These are phyloP conservation scores for Nestor notabilis DNA, from an alignment of 2,113 vertebrate species.

Conservation along the genomic window DNA sequence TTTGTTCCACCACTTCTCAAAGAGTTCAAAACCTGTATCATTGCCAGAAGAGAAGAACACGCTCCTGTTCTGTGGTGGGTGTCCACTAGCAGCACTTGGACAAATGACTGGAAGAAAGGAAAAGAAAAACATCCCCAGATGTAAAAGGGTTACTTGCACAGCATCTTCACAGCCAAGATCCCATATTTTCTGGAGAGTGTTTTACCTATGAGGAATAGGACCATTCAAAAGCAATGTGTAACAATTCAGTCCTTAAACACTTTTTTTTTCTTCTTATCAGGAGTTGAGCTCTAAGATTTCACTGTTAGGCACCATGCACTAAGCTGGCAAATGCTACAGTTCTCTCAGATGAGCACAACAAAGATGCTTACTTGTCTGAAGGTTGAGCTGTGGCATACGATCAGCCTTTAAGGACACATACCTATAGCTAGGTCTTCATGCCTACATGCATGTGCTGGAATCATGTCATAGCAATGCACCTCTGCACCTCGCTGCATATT, in stretches of 20 bases:
- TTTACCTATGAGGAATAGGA: not conserved
- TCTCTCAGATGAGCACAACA: not conserved
- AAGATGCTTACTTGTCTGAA: not conserved
- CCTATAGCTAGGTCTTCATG: not conserved
- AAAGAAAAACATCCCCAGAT: not conserved
- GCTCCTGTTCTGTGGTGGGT: conserved; percentile 53
- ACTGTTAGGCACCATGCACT: not conserved
- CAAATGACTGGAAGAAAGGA: conserved; percentile 85
- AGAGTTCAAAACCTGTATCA: conserved; percentile 67
- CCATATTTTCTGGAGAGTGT: not conserved
- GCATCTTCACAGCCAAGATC: not conserved
- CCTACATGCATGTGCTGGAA: not conserved
- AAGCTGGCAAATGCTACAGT: not conserved
- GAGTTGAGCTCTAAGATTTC: not conserved
- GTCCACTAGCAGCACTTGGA: conserved; percentile 71
- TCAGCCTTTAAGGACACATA: not conserved
- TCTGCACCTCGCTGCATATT: not conserved
- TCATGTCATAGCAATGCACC: not conserved
- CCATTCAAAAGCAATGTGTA: not conserved
- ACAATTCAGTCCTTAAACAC: not conserved
- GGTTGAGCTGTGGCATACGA: not conserved
- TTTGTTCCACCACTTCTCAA: conserved; percentile 90
- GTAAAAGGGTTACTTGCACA: not conserved
- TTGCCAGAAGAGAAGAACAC: conserved; percentile 30
- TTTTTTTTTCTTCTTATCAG: not conserved